Conservation (phyloP, 1,140 invertebrate species). For the Trachymyrmex septentrionalis region DNA sequence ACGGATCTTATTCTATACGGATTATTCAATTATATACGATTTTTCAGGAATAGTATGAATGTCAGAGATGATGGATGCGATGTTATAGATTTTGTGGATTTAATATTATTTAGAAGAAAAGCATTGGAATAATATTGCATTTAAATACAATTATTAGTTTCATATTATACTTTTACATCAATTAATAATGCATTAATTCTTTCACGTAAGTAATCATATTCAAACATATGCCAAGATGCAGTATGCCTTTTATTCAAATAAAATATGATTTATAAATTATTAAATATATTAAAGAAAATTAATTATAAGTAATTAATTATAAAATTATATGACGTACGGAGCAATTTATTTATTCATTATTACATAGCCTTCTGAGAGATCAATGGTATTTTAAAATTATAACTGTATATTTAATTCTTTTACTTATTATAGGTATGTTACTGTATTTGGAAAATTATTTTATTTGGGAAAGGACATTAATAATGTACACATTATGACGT, state of each 20-base stretch:
- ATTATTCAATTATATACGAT: not conserved
- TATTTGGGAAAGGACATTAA: not conserved
- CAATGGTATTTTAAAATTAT: not conserved
- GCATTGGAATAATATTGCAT: not conserved
- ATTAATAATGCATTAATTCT: slow-evolving; percentile 4
- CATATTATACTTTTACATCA: too few species aligned
- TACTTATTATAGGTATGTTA: not conserved
- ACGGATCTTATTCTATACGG: not conserved
- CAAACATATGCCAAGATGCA: not conserved
- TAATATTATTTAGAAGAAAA: not conserved
- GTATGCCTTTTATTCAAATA: not conserved
- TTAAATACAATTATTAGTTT: not conserved
- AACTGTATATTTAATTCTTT: not conserved
- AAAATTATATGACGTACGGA: not conserved
- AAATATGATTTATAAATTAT: not conserved
- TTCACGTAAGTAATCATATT: not conserved
- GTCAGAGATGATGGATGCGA: slow-evolving; percentile 21
- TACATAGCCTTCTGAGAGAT: not conserved
- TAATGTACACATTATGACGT: not conserved
- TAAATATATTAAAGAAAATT: not conserved
- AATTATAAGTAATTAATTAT: not conserved
- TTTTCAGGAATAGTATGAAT: not conserved
- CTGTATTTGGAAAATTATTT: not conserved
- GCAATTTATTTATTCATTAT: not conserved
- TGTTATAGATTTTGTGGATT: not conserved